Percentiles rank a stretch among this genome's conserved stretches.
Evolutionary conservation across 2,888 invertebrate species (phyloP).

Genomic region (Drosophila neonasuta): DNA sequence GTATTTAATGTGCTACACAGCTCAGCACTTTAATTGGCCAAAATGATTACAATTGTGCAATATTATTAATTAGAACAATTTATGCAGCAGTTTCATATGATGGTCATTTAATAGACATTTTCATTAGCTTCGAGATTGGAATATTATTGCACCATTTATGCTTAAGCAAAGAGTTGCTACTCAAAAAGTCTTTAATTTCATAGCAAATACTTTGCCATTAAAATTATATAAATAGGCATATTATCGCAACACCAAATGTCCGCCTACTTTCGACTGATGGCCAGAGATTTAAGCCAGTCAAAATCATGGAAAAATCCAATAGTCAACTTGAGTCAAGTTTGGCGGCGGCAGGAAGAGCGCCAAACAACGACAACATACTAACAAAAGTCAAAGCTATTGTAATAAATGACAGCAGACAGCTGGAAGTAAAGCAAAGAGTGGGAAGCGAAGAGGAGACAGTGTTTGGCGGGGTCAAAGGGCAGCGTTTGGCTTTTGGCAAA

Average conservation of each 20-base stretch:
- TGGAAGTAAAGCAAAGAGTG: conserved; percentile 50
- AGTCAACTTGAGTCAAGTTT: conserved; percentile 37
- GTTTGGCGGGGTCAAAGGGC: conserved; percentile 38
- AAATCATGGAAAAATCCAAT: conserved; percentile 43
- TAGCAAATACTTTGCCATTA: conserved; percentile 8
- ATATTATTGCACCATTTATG: no score
- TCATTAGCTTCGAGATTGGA: neutral
- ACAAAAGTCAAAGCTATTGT: conserved; percentile 81
- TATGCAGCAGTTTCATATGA: neutral
- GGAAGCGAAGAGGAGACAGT: conserved; percentile 3
- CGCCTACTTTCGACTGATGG: conserved; percentile 12
- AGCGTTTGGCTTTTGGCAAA: conserved; percentile 54
- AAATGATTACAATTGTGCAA: neutral
- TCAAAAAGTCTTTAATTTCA: conserved; percentile 4
- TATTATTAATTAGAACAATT: neutral
- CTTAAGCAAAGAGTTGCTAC: neutral
- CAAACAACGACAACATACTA: conserved; percentile 68
- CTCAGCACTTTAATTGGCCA: neutral
- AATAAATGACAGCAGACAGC: conserved; percentile 82
- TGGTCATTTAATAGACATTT: neutral
- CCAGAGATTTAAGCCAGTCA: conserved; percentile 15
- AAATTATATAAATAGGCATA: conserved; percentile 16
- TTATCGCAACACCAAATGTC: conserved; percentile 22
- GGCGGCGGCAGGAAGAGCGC: conserved; percentile 21
- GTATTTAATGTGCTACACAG: neutral